phyloP scores from a whole-genome alignment of 37 sponge, comb jelly and placozoan genomes.

The Chondrosia reniformis region DNA sequence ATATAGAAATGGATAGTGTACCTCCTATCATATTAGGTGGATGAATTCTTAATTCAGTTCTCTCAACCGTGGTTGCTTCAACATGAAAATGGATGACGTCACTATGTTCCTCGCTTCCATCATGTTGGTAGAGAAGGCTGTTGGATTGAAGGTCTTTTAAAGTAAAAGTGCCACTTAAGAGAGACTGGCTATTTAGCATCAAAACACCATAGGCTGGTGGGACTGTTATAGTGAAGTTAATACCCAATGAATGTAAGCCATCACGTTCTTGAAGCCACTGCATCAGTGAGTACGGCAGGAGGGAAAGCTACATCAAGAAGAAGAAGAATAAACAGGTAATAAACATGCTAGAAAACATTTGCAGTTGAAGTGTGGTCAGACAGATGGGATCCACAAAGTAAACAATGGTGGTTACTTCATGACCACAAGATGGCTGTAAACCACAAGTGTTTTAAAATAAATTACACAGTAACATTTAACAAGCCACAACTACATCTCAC shows the following conservation, averaged over 20 bases:
- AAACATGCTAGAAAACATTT: too few relatives aligned
- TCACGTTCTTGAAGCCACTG: neutral
- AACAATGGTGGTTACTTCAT: too few relatives aligned
- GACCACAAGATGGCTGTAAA: too few relatives aligned
- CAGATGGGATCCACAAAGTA: too few relatives aligned
- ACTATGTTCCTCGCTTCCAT: slow-evolving; percentile 29
- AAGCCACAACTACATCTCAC: neutral
- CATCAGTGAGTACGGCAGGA: slow-evolving; percentile 5
- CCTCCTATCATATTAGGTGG: neutral
- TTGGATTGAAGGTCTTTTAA: slow-evolving; percentile 13
- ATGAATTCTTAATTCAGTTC: slow-evolving; percentile 3
- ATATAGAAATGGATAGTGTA: slow-evolving; percentile 4
- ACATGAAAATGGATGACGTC: slow-evolving; percentile 25
- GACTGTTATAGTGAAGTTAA: neutral
- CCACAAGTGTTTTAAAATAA: too few relatives aligned
- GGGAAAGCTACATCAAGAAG: neutral
- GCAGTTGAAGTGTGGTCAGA: too few relatives aligned
- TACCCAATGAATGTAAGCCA: slow-evolving; percentile 11
- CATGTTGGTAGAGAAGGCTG: slow-evolving; percentile 24
- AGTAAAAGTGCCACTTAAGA: slow-evolving; percentile 25
- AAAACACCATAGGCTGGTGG: neutral
- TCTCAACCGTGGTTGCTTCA: slow-evolving; percentile 18
- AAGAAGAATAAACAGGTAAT: too few relatives aligned
- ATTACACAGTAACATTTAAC: too few relatives aligned
- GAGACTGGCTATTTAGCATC: neutral